Conservation (phyloP, 2,113 vertebrate species). For the Rattus norvegicus region DNA sequence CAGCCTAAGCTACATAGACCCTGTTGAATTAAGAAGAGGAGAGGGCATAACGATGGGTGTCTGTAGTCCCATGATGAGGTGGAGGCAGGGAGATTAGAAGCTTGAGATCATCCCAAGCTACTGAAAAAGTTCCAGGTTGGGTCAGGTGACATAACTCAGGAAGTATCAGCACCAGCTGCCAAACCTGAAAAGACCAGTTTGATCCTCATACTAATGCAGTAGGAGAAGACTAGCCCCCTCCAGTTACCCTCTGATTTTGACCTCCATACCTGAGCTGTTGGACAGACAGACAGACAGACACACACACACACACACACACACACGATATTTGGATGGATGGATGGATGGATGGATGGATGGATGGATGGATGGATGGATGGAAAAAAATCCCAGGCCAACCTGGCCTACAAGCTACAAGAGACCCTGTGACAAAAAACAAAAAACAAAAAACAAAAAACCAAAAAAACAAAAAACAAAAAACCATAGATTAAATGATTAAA, state of each 20-base stretch:
- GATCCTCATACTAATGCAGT: too few relatives aligned
- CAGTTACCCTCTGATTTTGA: background rate
- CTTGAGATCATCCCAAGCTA: background rate
- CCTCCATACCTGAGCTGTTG: too few relatives aligned
- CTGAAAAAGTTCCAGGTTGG: background rate
- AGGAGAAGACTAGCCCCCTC: background rate
- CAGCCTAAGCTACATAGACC: background rate
- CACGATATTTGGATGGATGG: background rate
- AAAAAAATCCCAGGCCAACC: background rate
- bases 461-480: too few relatives aligned
- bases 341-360: background rate
- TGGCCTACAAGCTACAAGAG: background rate
- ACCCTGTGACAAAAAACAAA: background rate
- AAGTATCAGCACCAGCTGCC: background rate
- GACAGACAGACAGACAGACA: background rate
- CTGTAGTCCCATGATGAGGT: background rate
- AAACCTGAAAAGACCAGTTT: background rate
- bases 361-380: background rate
- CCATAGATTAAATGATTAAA: too few relatives aligned
- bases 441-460: too few relatives aligned
- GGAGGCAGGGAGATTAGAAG: background rate
- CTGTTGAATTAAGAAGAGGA: background rate
- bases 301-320: background rate
- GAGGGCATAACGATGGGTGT: background rate
- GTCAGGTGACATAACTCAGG: background rate